These are phyloP conservation scores for Nesidiocoris tenuis DNA, from an alignment of 2,888 invertebrate genomes.

Conservation along the genomic window DNA sequence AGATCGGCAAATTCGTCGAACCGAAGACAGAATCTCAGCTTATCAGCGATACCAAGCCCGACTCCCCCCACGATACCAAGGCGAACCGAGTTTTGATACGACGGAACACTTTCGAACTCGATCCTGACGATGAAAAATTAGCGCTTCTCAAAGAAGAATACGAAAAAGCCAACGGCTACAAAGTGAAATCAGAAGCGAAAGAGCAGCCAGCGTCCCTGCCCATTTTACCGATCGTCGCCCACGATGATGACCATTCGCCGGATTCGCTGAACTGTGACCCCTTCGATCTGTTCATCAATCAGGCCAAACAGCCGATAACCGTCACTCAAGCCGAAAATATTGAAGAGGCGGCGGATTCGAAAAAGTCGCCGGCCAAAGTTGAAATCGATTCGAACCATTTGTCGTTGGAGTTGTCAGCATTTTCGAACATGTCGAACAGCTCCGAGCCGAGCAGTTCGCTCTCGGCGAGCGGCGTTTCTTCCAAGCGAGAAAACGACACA, in stretches of 20 bases:
- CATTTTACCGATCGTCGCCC: conserved; percentile 11
- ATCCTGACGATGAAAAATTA: conserved; percentile 56
- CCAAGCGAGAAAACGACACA: conserved; percentile 26
- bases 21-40: conserved; percentile 24
- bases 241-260: conserved; percentile 51
- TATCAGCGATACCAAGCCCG: conserved; percentile 17
- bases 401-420: conserved; percentile 29
- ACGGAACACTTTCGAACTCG: conserved; percentile 57
- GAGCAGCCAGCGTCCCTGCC: conserved; percentile 28
- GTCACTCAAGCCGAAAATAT: not conserved
- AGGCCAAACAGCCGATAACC: not conserved
- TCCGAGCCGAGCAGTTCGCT: conserved; percentile 41
- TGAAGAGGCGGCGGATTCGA: not conserved
- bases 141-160: conserved; percentile 58
- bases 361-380: not conserved
- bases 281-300: conserved; percentile 27
- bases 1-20: conserved; percentile 30
- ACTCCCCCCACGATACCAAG: not conserved
- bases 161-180: conserved; percentile 55
- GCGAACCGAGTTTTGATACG: conserved; percentile 52
- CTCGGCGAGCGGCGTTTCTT: conserved; percentile 28
- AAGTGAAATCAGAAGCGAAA: not conserved
- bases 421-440: conserved; percentile 37
- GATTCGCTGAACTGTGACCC: conserved; percentile 52
- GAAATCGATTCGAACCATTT: conserved; percentile 27